A percentile compares a stretch with the other conserved stretches of the same genome.
phyloP scores from a whole-genome alignment of 2,113 vertebrate genomes.

The rabbit (Oryctolagus cuniculus) region DNA sequence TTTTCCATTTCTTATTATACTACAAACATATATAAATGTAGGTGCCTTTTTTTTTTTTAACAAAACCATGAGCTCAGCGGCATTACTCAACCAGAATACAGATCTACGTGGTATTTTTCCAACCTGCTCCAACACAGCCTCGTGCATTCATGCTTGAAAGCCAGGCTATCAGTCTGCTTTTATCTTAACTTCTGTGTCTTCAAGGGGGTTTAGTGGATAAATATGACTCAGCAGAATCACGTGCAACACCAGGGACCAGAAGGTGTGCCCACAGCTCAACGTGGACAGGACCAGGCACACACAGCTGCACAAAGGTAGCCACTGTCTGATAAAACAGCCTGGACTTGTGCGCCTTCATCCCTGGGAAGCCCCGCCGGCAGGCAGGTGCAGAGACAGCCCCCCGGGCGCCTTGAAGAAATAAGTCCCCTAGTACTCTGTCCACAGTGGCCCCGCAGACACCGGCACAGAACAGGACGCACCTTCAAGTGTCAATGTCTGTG shows the following conservation, averaged over 20 bases:
- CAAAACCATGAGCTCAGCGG: conserved; percentile 58
- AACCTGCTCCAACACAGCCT: conserved; percentile 43
- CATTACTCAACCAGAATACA: conserved; percentile 64
- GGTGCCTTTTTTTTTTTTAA: not conserved
- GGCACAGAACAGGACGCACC: not conserved
- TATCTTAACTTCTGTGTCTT: conserved; percentile 73
- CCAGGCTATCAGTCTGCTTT: conserved; percentile 74
- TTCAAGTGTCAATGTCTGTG: not conserved
- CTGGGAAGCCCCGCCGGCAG: not conserved
- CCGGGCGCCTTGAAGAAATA: not conserved
- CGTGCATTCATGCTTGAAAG: conserved; percentile 76
- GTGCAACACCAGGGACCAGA: conserved; percentile 35
- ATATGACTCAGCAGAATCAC: conserved; percentile 74
- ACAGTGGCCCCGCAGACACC: not conserved
- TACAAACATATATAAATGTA: conserved; percentile 13
- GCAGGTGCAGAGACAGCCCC: not conserved
- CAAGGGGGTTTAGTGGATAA: conserved; percentile 73
- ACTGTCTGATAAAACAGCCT: not conserved
- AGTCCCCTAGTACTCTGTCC: not conserved
- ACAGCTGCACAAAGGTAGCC: not conserved
- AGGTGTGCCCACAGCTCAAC: not conserved
- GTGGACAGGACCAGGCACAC: not conserved
- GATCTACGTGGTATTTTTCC: not conserved
- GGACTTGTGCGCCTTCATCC: not conserved
- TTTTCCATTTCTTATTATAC: conserved; percentile 32